Base-by-base conservation (phyloP, 2,113 vertebrate genomes). In the Anseranas semipalmata region DNA sequence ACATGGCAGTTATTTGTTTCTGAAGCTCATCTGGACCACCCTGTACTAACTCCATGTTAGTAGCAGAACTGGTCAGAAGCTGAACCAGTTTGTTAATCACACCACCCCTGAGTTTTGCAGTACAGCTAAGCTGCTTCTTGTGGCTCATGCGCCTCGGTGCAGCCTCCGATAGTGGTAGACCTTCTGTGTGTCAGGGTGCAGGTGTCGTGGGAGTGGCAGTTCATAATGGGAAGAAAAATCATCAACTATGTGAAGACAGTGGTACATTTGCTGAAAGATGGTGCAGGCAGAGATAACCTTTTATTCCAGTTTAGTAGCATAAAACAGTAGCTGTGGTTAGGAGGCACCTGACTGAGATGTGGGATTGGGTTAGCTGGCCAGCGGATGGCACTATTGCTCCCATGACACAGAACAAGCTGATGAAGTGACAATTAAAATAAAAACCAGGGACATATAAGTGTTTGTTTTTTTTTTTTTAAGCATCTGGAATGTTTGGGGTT, bases 371-470 rank as follows among this genome's bases (percentile, higher is more conserved):
- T 37, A 12, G 2, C n/a, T 6, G 66, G 11, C 94, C 96, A 94
- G 96, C 0, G 85, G 79, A 96, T 87, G 97, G 96, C 96, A 95
- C 92, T 52, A 15, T 85, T 56, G 95, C 93, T 90, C 89, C 86
- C 18, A 0, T 7, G 19, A 30, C 55, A 45, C 20, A 13, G 39
- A 24, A 3, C 6, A 2, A 10, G n/a, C 28, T 12, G 25, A 6
- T 12, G 0, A 32, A 1, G 41, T 4, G 15, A 14, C 12, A 63
- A 39, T 30, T 60, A 25, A 43, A n/a, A 65, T 25, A 6, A n/a
- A 15, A 10, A 17, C 66, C 25, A 16, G 72, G 16, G 73, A 14
- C 5, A 0, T 6, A 2, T 0, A 7, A 27, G 53, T 3, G 62
- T 22, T 46, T 21, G 22, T 50, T 50, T 2, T 21, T 50, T 50